Conservation (phyloP, 1,140 invertebrate genomes). For the Acyrthosiphon pisum region DNA sequence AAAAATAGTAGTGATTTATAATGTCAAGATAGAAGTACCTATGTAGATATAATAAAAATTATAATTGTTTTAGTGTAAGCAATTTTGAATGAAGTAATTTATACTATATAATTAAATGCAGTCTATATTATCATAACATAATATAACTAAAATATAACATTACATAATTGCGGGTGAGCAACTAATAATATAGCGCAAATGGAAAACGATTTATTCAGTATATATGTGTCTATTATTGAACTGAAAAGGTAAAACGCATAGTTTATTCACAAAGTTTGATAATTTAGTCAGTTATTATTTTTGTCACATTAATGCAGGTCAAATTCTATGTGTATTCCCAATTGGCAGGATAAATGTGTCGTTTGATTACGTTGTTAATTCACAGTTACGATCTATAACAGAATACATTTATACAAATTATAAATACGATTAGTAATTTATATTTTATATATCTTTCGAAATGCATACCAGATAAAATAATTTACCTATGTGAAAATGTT, state of each 20-base stretch:
- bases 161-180: not conserved
- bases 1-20: not conserved
- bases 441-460: not conserved
- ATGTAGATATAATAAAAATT: too few relatives aligned
- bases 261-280: not conserved
- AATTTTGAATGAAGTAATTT: too few relatives aligned
- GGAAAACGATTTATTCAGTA: not conserved
- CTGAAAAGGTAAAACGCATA: not conserved
- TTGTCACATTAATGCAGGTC: not conserved
- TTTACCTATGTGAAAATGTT: not conserved
- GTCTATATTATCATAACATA: not conserved
- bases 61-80: too few relatives aligned
- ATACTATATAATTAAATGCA: not conserved
- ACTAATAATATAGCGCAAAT: not conserved
- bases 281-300: conserved; percentile 22
- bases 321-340: not conserved
- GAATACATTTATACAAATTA: conserved; percentile 2
- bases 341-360: not conserved
- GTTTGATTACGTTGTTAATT: conserved; percentile 7
- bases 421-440: not conserved
- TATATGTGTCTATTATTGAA: not conserved
- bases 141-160: not conserved
- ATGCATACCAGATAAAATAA: not conserved
- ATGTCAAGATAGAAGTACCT: not conserved
- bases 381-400: not conserved